A percentile compares a stretch with the other conserved stretches of the same genome.
phyloP scores from a whole-genome alignment of 1,140 invertebrate species.

The Sipha flava region DNA sequence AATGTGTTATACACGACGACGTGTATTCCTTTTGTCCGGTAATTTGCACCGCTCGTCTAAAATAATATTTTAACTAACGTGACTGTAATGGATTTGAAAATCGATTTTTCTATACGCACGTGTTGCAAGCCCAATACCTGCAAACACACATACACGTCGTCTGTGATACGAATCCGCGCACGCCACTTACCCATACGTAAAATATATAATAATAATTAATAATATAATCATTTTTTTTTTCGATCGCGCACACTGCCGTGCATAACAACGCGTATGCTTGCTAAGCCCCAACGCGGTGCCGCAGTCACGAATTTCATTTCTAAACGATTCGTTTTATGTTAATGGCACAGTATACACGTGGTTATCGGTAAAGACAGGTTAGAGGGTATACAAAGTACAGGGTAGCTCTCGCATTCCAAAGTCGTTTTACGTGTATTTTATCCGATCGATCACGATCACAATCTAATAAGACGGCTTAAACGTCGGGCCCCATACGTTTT shows the following conservation, averaged over 20 bases:
- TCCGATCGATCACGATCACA: no score
- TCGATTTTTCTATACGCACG: not conserved
- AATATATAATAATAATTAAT: not conserved
- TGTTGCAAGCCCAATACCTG: not conserved
- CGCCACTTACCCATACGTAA: not conserved
- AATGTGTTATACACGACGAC: no score
- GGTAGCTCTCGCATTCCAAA: not conserved
- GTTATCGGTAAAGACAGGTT: not conserved
- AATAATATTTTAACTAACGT: not conserved
- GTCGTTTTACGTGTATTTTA: no score
- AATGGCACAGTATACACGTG: not conserved
- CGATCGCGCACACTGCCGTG: no score
- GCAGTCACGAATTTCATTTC: slow-evolving; percentile 10
- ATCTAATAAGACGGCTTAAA: no score
- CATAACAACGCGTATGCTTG: no score
- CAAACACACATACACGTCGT: not conserved
- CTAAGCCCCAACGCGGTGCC: not conserved
- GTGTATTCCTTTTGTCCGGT: no score
- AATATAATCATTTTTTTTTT: no score
- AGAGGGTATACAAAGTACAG: not conserved
- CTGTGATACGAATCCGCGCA: not conserved
- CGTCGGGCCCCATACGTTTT: no score
- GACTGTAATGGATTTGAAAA: slow-evolving; percentile 5
- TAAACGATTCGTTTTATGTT: not conserved
- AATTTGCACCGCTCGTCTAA: no score